Base-by-base conservation (phyloP, 23 tunicate genomes). In the Diplosoma virens region DNA sequence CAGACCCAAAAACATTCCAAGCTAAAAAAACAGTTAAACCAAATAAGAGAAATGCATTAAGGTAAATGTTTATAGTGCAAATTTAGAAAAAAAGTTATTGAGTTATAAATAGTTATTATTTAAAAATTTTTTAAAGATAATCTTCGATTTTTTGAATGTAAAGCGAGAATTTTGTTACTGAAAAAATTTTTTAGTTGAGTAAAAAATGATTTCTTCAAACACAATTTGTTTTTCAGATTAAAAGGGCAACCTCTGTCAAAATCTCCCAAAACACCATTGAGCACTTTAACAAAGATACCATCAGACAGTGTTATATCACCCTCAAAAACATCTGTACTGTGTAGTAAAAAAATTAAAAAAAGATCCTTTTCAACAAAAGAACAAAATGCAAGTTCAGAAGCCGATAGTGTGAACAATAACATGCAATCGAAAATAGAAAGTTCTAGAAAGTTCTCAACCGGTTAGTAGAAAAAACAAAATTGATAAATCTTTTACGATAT, bases 211-310 rank as follows among this genome's bases (percentile, higher is more conserved):
- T 9, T 9, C 52, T 9, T 9, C 11, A 11, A 11, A 11, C 22
- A 14, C 16, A 5, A 14, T 11, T 56, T 50, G 1, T 33, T 28
- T 59, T 37, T 1, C 36, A 81, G 86, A 31, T 75, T 59, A 18
- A 81, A 81, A 58, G 56, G 75, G 86, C 79, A 71, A 59, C 30
- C 71, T 0, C 45, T 71, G 2, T 28, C 75, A 1, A 80, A 69
- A 30, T 3, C 84, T 31, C 28, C 58, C 25, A 58, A 33, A 22
- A 33, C 75, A 28, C 60, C 61, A 3, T 16, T 61, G 3, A 33
- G 48, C 29, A 72, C 78, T 9, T 61, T 61, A 3, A 61, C 78
- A 47, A 72, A 72, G 33, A 72, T 34, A 11, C 78, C 78, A 2
- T 33, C 35, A 11, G 22, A 28, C n/a, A 24, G 17, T 17, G 74